These are phyloP conservation scores for Chiloscyllium punctatum DNA, from an alignment of 2,797 vertebrate genomes.

Conservation along the genomic window DNA sequence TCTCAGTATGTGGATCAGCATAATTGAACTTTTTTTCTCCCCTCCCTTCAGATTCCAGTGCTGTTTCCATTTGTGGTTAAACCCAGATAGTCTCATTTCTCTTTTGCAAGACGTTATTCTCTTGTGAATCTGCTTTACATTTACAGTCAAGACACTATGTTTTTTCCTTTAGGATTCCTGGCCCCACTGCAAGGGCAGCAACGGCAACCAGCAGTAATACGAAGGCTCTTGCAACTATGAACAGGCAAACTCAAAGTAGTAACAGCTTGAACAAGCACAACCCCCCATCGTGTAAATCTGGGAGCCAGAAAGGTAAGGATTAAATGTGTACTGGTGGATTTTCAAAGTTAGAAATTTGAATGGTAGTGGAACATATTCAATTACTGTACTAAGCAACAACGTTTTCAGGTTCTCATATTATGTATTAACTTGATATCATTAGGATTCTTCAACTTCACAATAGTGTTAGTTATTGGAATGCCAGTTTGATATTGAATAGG, in stretches of 20 bases:
- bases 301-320: slow-evolving; percentile 35
- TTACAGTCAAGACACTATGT: slow-evolving; percentile 25
- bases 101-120: not conserved
- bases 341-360: not conserved
- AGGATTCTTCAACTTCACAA: not conserved
- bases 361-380: not conserved
- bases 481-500: not conserved
- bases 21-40: slow-evolving; percentile 12
- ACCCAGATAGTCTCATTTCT: slow-evolving; percentile 21
- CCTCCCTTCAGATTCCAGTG: not conserved
- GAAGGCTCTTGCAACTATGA: slow-evolving; percentile 7
- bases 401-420: not conserved
- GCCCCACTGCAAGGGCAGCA: slow-evolving; percentile 25
- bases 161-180: slow-evolving; percentile 33
- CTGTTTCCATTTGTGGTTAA: slow-evolving; percentile 28
- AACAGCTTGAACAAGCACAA: slow-evolving; percentile 29
- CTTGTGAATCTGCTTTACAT: slow-evolving; percentile 7
- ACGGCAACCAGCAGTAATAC: not conserved
- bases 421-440: not conserved
- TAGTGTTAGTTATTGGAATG: not conserved
- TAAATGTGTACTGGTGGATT: not conserved
- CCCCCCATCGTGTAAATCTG: not conserved
- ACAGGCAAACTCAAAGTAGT: slow-evolving; percentile 22
- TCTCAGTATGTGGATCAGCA: slow-evolving; percentile 6
- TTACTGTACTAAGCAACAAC: not conserved